These are phyloP conservation scores for Mesocentrotus franciscanus DNA, from an alignment of 53 echinoderm and acorn worm species.

Conservation along the genomic window DNA sequence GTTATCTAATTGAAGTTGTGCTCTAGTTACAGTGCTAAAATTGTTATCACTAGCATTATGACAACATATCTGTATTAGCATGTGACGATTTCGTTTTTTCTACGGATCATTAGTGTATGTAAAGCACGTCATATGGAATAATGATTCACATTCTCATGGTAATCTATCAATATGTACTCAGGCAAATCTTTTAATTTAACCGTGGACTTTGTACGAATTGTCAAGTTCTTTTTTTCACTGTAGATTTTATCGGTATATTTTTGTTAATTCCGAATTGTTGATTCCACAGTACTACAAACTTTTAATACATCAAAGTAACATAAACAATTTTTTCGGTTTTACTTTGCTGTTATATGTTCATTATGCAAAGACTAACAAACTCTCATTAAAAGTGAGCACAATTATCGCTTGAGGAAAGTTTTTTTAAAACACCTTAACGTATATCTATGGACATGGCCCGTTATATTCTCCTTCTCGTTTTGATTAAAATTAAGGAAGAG, in stretches of 20 bases:
- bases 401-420: no score
- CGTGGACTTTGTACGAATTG: background rate
- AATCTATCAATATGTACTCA: background rate
- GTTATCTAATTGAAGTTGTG: no score
- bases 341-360: background rate
- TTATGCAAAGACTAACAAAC: background rate
- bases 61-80: no score
- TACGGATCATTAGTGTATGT: background rate
- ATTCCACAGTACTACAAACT: background rate
- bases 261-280: background rate
- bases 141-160: background rate
- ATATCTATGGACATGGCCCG: no score
- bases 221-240: background rate
- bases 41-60: no score
- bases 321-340: background rate
- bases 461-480: no score
- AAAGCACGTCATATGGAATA: background rate
- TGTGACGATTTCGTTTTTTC: no score
- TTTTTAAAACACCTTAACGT: no score
- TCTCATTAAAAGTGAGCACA: background rate
- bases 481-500: no score
- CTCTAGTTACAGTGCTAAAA: no score
- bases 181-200: background rate
- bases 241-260: background rate
- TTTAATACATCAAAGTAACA: background rate